These are phyloP conservation scores for Drosophila ercepeae DNA, from an alignment of 1,140 invertebrate genomes.

Conservation along the genomic window DNA sequence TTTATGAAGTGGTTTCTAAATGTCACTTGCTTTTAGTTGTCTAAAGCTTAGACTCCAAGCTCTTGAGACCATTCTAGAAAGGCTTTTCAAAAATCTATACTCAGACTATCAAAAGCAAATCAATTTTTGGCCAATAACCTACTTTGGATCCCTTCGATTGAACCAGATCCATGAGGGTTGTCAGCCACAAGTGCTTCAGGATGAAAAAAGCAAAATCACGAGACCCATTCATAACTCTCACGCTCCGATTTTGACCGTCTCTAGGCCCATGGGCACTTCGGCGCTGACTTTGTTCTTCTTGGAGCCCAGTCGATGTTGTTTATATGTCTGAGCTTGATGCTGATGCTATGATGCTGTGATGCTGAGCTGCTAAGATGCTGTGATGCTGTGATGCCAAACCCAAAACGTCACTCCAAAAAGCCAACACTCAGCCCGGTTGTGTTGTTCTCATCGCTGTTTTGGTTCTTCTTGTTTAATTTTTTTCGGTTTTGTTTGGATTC, in stretches of 20 bases:
- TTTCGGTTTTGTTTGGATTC: neutral
- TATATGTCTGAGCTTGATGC: constrained; percentile 16
- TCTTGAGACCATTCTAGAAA: no score
- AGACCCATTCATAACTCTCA: constrained; percentile 50
- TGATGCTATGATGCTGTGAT: neutral
- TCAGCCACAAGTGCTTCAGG: constrained; percentile 20
- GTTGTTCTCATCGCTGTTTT: constrained; percentile 28
- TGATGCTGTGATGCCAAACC: constrained; percentile 53
- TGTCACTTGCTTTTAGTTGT: no score
- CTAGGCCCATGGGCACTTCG: constrained; percentile 59
- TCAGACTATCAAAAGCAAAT: constrained; percentile 1
- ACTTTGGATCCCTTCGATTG: constrained; percentile 23
- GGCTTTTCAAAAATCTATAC: no score
- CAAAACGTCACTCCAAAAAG: constrained; percentile 73
- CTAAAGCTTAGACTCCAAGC: no score
- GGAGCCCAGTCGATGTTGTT: neutral
- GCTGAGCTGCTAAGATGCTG: neutral
- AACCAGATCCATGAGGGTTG: constrained; percentile 30
- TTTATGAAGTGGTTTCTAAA: no score
- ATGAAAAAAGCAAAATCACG: constrained; percentile 28
- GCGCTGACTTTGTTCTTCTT: constrained; percentile 74
- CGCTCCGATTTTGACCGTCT: constrained; percentile 57
- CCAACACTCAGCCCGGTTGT: constrained; percentile 47
- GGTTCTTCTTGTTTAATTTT: neutral
- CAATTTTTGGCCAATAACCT: constrained; percentile 21